A percentile compares a stretch with the other conserved stretches of the same genome.
These are phyloP conservation scores for Micromesistius poutassou DNA, from an alignment of 2,797 vertebrate genomes.

Conservation along the genomic window DNA sequence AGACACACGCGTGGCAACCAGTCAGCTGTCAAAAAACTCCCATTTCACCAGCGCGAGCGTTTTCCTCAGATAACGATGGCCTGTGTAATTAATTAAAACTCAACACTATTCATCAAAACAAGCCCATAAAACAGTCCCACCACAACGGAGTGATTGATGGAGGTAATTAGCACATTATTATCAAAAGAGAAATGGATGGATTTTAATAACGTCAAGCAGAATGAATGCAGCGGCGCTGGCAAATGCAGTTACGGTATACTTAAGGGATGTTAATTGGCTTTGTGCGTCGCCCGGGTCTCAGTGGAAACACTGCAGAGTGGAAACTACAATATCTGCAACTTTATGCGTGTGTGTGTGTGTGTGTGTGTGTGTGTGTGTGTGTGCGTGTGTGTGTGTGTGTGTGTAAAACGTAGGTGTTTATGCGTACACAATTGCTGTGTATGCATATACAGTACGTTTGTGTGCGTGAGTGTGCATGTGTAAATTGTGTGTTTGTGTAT, in stretches of 20 bases:
- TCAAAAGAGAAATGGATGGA: conserved; percentile 59
- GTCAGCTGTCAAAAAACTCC: conserved; percentile 44
- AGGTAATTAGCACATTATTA: conserved; percentile 65
- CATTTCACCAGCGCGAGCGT: conserved; percentile 57
- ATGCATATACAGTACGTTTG: conserved; percentile 2
- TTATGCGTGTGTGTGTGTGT: not conserved
- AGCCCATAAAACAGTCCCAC: conserved; percentile 55
- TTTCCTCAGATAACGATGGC: conserved; percentile 63
- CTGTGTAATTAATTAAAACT: conserved; percentile 67
- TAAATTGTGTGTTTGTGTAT: conserved; percentile 10
- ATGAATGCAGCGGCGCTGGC: conserved; percentile 61
- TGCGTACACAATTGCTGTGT: not conserved
- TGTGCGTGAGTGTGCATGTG: conserved; percentile 56
- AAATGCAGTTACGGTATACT: conserved; percentile 63
- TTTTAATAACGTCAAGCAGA: conserved; percentile 65
- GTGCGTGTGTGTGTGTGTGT: conserved; percentile 5
- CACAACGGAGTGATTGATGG: conserved; percentile 57
- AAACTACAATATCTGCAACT: conserved; percentile 28
- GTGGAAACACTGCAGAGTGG: conserved; percentile 18
- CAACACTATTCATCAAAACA: conserved; percentile 70
- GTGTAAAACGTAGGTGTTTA: not conserved
- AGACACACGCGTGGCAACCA: conserved; percentile 24
- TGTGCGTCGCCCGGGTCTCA: conserved; percentile 41
- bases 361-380: conserved; percentile 8
- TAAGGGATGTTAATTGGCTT: conserved; percentile 53